Base-by-base conservation (phyloP, 2,113 vertebrate species). In the Anguilla rostrata region DNA sequence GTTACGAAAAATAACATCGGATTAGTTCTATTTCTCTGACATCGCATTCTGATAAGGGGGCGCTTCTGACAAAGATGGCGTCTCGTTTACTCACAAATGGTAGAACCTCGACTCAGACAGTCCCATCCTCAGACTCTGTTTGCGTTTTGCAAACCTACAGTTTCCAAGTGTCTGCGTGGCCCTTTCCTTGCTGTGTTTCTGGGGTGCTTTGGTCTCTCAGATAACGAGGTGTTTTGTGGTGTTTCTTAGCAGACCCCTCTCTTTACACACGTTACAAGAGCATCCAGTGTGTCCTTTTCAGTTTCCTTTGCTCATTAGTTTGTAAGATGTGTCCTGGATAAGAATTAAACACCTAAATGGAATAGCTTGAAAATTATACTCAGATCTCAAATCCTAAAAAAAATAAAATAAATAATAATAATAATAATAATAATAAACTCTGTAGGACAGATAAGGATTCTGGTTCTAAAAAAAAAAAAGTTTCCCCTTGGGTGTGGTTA, bases 281-380 rank as follows among this genome's bases (percentile, higher is more conserved):
- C 90, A 88, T 92, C 92, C 92, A 46, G 86, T 43, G 93, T 95
- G 94, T 92, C 93, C 95, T 95, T 89, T 89, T 40, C 83, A 40
- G 83, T 78, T 85, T 83, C 81, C 87, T 43, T n/a, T 49, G 71
- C 71, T 84, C 79, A 40, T 75, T 78, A 41, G 39, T 63, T 46
- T 22, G 81, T 75, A 56, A 5, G 41, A 46, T 84, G 83, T 86
- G 41, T 56, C 81, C 41, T 29, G 41, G 43, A 82, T 39, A 34
- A 60, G 53, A 83, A 60, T 60, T 26, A 16, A 34, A 34, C 1
- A 83, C 56, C 56, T 39, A 60, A 83, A 83, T 63, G 53, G 53
- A 63, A 83, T 83, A 40, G 26, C 53, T 83, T 53, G 34, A 39
- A 83, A 53, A 34, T 40, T 16, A 39, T 39, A 83, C 39, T 39